These are phyloP conservation scores for Mola mola DNA, from an alignment of 2,113 vertebrate genomes.

Conservation along the genomic window DNA sequence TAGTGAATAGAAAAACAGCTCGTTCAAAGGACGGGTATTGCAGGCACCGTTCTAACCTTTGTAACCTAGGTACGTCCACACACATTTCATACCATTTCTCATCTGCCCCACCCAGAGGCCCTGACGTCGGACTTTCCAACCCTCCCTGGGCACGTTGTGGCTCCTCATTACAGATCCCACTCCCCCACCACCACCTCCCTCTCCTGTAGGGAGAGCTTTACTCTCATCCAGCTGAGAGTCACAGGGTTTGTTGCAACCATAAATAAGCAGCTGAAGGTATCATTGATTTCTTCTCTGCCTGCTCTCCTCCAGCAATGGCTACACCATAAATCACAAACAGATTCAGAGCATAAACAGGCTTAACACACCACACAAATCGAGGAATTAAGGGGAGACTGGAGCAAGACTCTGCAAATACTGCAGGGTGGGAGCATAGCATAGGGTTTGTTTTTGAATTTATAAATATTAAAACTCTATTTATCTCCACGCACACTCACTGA, in stretches of 20 bases:
- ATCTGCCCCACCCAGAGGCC: conserved; percentile 9
- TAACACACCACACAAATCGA: conserved; percentile 26
- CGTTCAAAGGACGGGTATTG: not conserved
- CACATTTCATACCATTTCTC: not conserved
- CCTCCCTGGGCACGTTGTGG: conserved; percentile 25
- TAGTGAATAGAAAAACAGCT: not conserved
- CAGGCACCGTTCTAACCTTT: conserved; percentile 5
- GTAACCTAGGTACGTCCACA: conserved; percentile 11
- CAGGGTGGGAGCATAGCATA: not conserved
- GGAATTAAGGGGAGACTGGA: conserved; percentile 24
- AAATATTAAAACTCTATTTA: not conserved
- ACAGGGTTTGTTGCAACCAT: conserved; percentile 74
- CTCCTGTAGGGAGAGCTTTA: conserved; percentile 23
- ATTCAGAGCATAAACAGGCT: conserved; percentile 42
- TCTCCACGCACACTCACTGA: not conserved
- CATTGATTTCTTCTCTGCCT: conserved; percentile 71
- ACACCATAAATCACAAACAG: conserved; percentile 67
- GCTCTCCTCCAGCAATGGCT: conserved; percentile 33
- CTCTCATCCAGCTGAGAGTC: conserved; percentile 49
- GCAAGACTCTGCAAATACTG: not conserved
- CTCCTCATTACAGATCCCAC: conserved; percentile 26
- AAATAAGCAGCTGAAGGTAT: conserved; percentile 74
- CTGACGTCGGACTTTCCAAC: conserved; percentile 44
- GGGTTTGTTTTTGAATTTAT: not conserved
- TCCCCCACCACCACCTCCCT: conserved; percentile 4